Evolutionary conservation across 1,140 invertebrate genomes (phyloP), one percentile per base, ranked within the genome.

Genomic region (Leptopilina boulardi): DNA sequence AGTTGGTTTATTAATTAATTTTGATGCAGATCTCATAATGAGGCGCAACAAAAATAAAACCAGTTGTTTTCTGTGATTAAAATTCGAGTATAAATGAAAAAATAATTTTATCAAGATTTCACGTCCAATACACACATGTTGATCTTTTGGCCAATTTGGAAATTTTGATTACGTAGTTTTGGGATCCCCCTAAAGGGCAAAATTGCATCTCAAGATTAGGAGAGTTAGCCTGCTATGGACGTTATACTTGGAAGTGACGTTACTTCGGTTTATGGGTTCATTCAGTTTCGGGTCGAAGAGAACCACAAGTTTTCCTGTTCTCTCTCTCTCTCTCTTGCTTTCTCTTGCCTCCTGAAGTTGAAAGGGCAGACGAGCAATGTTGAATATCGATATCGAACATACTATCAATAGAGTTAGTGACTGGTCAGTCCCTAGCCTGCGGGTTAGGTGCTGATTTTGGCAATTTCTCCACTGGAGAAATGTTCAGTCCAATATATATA

Each of bases 121-220:
- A 5, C 30, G 59, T 66, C 78, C 74, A 70, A 74, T 41, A 81
- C n/a, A n/a, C n/a, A 80, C 81, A 56, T 44, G 21, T 70, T 82
- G 83, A 85, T 80, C 80, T 84, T 79, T 83, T 74, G 76, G 77
- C 71, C 77, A 80, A 76, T 80, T 84, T 82, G 71, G n/a, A 78
- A 83, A 84, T 83, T 77, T 74, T 38, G 72, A 82, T 73, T 77
- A 80, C 78, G 76, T 77, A 80, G 73, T 80, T 84, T 34, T 56
- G 51, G 77, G 54, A 78, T 74, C 70, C 70, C 77, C 75, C 51
- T 78, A 56, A 71, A 56, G 71, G 41, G 79, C 77, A 74, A 84
- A 86, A 87, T 87, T 85, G 82, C 83, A 77, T 82, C 78, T 71
- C 44, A 44, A 83, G 84, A 87, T 88, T 86, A 87, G 83, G 34